Evolutionary conservation across 2,113 vertebrate species (phyloP).

Genomic region (Tachycineta bicolor): DNA sequence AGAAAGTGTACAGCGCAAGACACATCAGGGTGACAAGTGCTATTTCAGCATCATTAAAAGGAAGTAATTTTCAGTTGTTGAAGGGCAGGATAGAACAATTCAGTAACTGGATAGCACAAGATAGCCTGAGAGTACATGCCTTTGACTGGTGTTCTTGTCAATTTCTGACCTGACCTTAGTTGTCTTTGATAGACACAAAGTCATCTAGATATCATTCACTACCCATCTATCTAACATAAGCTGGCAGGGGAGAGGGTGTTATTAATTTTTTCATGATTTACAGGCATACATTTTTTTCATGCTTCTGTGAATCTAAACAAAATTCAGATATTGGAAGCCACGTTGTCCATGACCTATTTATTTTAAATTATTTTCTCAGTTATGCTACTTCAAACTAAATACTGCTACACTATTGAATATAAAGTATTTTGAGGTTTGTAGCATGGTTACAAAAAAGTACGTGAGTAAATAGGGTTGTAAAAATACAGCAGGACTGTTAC

Average conservation of each 20-base stretch:
- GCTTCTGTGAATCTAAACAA: neutral
- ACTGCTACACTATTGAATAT: neutral
- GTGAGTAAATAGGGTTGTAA: neutral
- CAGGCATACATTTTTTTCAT: neutral
- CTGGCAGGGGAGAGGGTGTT: rapidly evolving
- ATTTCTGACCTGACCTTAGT: neutral
- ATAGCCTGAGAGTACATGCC: neutral
- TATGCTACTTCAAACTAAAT: neutral
- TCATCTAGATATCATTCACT: neutral
- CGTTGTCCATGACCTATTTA: neutral
- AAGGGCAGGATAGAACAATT: neutral
- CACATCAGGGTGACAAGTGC: neutral
- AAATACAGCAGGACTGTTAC: neutral
- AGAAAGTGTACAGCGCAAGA: neutral
- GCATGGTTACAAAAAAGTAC: neutral
- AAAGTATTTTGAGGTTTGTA: neutral
- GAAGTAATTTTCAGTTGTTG: neutral
- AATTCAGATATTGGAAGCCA: neutral
- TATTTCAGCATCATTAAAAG: neutral
- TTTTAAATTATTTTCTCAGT: neutral
- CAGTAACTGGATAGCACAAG: neutral
- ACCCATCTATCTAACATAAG: neutral
- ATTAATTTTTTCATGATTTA: neutral
- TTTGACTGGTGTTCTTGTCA: neutral
- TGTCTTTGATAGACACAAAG: neutral